phyloP scores from a whole-genome alignment of 2,113 vertebrate species.

The Lycocorax pyrrhopterus region DNA sequence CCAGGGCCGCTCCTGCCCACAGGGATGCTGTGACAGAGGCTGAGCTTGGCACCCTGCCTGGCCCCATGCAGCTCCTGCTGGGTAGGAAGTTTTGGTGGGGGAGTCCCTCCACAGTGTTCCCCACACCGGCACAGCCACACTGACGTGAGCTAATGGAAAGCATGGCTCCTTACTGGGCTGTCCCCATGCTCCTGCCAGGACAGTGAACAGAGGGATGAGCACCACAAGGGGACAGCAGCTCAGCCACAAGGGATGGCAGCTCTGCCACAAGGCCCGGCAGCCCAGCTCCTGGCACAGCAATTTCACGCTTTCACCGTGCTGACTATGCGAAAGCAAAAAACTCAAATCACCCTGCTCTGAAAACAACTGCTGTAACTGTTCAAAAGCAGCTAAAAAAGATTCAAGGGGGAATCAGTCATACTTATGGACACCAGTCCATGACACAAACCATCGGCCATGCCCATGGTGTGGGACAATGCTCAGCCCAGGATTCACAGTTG shows the following conservation, averaged over 20 bases:
- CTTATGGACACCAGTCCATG: background rate
- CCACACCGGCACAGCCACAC: accelerated
- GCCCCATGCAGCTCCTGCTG: background rate
- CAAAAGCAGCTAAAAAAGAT: background rate
- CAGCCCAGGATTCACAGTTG: background rate
- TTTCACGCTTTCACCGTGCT: accelerated
- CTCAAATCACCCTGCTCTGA: background rate
- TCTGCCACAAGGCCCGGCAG: accelerated
- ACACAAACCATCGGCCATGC: background rate
- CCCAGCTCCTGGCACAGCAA: accelerated
- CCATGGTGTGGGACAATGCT: background rate
- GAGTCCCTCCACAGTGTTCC: too few species aligned
- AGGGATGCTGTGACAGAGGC: background rate
- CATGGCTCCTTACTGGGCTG: background rate
- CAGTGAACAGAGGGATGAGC: background rate
- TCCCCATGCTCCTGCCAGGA: background rate
- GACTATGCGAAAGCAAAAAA: background rate
- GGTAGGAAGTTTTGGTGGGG: background rate
- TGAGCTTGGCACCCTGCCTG: background rate
- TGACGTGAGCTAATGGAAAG: accelerated
- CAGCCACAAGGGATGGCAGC: background rate
- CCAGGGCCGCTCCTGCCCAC: background rate
- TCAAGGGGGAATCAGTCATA: background rate
- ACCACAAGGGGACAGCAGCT: background rate
- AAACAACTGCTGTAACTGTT: background rate